Percentiles rank a stretch among this genome's conserved stretches.
Evolutionary conservation across 2,888 invertebrate genomes (phyloP).

Genomic region (Toxonevra muliebris): DNA sequence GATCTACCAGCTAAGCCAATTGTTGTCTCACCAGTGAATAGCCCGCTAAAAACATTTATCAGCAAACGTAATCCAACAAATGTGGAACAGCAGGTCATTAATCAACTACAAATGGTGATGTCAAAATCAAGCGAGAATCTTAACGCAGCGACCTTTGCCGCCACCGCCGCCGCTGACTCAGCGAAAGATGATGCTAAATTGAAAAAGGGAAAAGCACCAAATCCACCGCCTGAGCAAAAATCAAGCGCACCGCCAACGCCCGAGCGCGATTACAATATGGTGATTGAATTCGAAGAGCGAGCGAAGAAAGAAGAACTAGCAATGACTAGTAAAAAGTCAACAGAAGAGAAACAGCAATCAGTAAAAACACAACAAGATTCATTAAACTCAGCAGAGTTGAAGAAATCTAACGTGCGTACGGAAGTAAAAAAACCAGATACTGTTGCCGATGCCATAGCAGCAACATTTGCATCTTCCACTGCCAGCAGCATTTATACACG

Average conservation of each 20-base stretch:
- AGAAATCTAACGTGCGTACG: slow-evolving; percentile 8
- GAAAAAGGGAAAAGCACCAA: slow-evolving; percentile 80
- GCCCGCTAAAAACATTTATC: slow-evolving; percentile 68
- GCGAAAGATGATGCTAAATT: slow-evolving; percentile 60
- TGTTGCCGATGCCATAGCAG: not conserved
- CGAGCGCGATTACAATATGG: slow-evolving; percentile 58
- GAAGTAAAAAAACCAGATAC: slow-evolving; percentile 24
- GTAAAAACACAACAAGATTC: slow-evolving; percentile 21
- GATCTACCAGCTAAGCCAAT: slow-evolving; percentile 78
- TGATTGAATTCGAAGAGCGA: slow-evolving; percentile 51
- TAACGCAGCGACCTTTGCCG: slow-evolving; percentile 50
- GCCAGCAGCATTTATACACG: slow-evolving; percentile 43
- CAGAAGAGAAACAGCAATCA: slow-evolving; percentile 25
- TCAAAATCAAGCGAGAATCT: slow-evolving; percentile 56
- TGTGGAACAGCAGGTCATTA: slow-evolving; percentile 67
- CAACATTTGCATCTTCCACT: slow-evolving; percentile 12
- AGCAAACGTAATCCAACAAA: slow-evolving; percentile 66
- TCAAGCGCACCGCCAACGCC: slow-evolving; percentile 60
- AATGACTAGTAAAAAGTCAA: slow-evolving; percentile 2
- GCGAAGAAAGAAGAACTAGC: slow-evolving; percentile 28
- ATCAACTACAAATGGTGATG: slow-evolving; percentile 68
- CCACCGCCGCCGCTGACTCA: slow-evolving; percentile 43
- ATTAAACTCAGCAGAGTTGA: slow-evolving; percentile 1
- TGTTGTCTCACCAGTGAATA: slow-evolving; percentile 55
- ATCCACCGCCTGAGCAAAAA: slow-evolving; percentile 68